Evolutionary conservation across 2,888 invertebrate species (phyloP).

Genomic region (Sipha maydis): DNA sequence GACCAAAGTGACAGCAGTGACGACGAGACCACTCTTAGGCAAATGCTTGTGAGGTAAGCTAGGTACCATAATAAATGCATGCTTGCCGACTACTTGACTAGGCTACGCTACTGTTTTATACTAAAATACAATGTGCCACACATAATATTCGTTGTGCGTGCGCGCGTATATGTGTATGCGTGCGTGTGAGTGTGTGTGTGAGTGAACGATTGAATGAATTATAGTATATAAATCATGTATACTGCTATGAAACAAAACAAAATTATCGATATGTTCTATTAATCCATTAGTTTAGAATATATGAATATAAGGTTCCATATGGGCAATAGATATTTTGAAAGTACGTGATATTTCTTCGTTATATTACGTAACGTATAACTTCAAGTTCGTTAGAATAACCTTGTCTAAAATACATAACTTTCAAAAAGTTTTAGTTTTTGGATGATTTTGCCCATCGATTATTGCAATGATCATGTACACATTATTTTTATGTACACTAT

Average conservation of each 20-base stretch:
- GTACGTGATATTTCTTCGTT: background rate
- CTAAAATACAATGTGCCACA: too few relatives aligned
- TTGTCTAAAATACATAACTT: background rate
- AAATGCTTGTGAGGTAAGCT: constrained; percentile 91
- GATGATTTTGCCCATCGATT: background rate
- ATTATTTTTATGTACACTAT: background rate
- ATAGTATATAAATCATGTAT: too few relatives aligned
- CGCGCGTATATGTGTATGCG: background rate
- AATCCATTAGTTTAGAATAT: too few relatives aligned
- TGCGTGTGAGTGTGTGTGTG: background rate
- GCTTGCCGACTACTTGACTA: constrained; percentile 45
- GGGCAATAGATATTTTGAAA: background rate
- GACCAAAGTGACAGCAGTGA: constrained; percentile 68
- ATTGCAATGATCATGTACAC: background rate
- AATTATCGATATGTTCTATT: background rate
- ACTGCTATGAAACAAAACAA: background rate
- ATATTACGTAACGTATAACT: background rate
- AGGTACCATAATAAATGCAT: constrained; percentile 44
- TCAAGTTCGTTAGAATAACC: background rate
- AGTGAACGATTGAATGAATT: too few relatives aligned
- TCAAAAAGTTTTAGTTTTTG: background rate
- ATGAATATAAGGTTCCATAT: background rate
- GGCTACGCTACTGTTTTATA: background rate
- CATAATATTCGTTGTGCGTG: background rate
- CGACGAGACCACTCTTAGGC: constrained; percentile 93